Evolutionary conservation across 2,113 vertebrate species (phyloP), one percentile per base, ranked within the genome.

Genomic region (Macroglossus sobrinus): DNA sequence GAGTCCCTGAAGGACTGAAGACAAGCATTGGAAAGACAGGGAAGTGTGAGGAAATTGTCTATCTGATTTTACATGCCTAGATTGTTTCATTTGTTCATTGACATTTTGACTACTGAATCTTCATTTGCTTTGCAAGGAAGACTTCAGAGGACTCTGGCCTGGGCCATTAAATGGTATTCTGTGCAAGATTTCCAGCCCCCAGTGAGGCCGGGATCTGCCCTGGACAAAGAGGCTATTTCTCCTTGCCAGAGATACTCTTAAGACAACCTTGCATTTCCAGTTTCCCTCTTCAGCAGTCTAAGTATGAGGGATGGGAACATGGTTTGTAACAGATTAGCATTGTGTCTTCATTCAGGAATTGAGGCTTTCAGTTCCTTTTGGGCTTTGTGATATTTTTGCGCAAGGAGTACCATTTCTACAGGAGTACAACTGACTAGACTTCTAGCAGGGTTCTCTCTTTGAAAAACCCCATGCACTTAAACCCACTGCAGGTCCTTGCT

Each of bases 111-210:
- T 97, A 94, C 55, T 35, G 64, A 88, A 95, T 97, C 64, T 97
- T 98, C 93, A 91, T 97, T 97, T 96, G 88, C 94, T 92, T 97
- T 97, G 92, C 92, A 91, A 94, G 95, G 74, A 95, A 90, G 89
- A 94, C 55, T 91, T 97, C 35, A 95, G 89, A 94, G 80, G 63
- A 93, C 76, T 92, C 82, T 96, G 80, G 53, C 76, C 94, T 59
- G 40, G 88, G 94, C 84, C 55, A 78, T 92, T 75, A 86, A 94
- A 40, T 61, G 38, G 28, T 79, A 57, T 90, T 88, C 61, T 96
- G 10, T 76, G 86, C 87, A 91, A 96, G 68, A 55, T 63, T 90
- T 55, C 93, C 64, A 80, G 63, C 74, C 82, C 80, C 21, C 26
- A 59, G 2, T 57, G 35, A 72, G 86, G 84, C 79, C 78, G 76